Base-by-base conservation (phyloP, 2,797 vertebrate genomes). In the Furcifer pardalis region DNA sequence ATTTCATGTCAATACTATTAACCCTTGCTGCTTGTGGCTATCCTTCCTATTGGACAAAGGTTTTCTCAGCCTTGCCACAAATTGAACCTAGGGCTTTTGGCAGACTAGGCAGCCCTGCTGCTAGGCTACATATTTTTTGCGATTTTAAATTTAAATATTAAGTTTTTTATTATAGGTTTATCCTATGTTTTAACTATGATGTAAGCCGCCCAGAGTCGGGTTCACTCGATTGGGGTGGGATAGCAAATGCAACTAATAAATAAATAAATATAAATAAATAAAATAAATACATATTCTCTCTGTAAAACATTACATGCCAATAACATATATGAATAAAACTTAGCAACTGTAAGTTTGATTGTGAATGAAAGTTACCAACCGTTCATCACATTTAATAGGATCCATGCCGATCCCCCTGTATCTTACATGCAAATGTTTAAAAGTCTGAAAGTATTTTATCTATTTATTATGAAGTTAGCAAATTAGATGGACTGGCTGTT, bases 291-390 rank as follows among this genome's bases (percentile, higher is more conserved):
- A 5, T 17, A 5, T 8, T 27, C 9, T 62, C 32, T 15, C n/a
- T 63, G n/a, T 86, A 90, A 83, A 84, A 84, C 83, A 85, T 63
- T 81, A 71, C 37, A 44, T 68, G 15, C 65, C 91, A 27, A 8
- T 75, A 85, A 88, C 25, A 65, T 91, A 92, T 37, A 86, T 78
- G 63, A 93, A 93, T 86, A 44, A 86, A 91, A 87, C 79, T 65
- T 89, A 83, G 65, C 90, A 89, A 81, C 37, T 15, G 27, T 56
- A n/a, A n/a, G n/a, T n/a, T n/a, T n/a, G n/a, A n/a, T n/a, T n/a
- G 68, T 84, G 93, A 93, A 93, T 86, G 63, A 86, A 91, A 87
- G 79, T 65, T 89, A 83, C 62, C 90, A 89, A 81, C 37, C 25
- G 27, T 56, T 35, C 10, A 37, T 21, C 37, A 46, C n/a, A 30